Evolutionary conservation across 2,888 invertebrate species (phyloP).

Genomic region (Rhorus exstirpatorius): DNA sequence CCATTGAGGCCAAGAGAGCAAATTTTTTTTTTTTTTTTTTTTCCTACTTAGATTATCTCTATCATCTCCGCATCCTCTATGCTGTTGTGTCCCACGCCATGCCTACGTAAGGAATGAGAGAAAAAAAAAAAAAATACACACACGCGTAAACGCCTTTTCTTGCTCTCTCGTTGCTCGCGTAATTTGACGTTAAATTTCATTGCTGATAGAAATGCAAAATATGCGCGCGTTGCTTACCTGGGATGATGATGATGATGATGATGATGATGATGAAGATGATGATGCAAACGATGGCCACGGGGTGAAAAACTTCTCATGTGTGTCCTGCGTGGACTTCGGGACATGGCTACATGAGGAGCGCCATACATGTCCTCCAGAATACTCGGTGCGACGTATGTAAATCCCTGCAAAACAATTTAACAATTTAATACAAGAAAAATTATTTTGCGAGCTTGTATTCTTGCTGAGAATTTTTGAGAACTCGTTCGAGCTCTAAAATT

Average conservation of each 20-base stretch:
- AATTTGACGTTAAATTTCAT: not conserved
- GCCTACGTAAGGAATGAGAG: conserved; percentile 74
- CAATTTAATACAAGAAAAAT: not conserved
- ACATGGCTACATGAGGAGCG: conserved; percentile 91
- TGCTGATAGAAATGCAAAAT: not conserved
- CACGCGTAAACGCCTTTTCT: not conserved
- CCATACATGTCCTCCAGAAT: conserved; percentile 95
- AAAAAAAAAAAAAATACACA: not conserved
- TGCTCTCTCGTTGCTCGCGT: not conserved
- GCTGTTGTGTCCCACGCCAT: conserved; percentile 80
- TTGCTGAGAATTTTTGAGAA: not conserved
- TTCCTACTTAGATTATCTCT: conserved; percentile 69
- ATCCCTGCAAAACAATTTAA: conserved; percentile 90
- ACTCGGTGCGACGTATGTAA: conserved; percentile 99
- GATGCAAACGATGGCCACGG: conserved; percentile 74
- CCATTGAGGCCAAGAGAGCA: conserved; percentile 39
- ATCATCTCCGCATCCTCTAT: conserved; percentile 80
- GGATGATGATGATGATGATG: conserved; percentile 73
- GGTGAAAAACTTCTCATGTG: conserved; percentile 81
- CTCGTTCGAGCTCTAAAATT: too few relatives aligned
- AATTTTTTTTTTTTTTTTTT: conserved; percentile 18
- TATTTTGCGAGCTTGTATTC: not conserved
- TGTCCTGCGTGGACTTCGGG: conserved; percentile 80
- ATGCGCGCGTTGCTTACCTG: conserved; percentile 76
- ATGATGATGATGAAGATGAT: conserved; percentile 73